phyloP scores from a whole-genome alignment of 2,888 invertebrate genomes.

The Epirrhoe alternata region DNA sequence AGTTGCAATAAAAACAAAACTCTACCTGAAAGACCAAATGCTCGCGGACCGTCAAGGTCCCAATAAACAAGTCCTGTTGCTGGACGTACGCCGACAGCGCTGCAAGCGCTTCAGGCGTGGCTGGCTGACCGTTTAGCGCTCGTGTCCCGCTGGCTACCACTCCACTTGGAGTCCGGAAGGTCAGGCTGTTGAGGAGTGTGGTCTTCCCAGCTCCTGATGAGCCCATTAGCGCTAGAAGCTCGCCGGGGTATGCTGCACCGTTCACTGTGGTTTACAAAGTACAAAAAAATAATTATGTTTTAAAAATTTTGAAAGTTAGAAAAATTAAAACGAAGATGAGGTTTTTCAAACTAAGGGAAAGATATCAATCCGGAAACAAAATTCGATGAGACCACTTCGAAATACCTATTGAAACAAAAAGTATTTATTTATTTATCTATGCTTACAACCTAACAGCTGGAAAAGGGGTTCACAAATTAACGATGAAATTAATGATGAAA shows the following conservation, averaged over 20 bases:
- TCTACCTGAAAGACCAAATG: slow-evolving; percentile 94
- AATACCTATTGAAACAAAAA: too few species aligned
- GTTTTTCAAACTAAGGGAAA: too few species aligned
- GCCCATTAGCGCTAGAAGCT: slow-evolving; percentile 94
- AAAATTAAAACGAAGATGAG: too few species aligned
- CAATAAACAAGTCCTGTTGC: slow-evolving; percentile 97
- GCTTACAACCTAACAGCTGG: too few species aligned
- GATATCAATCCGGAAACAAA: too few species aligned
- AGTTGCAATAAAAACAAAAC: not conserved
- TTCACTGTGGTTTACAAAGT: slow-evolving; percentile 84
- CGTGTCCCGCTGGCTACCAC: slow-evolving; percentile 86
- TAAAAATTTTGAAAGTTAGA: too few species aligned
- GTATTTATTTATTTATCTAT: too few species aligned
- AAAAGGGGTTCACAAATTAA: too few species aligned
- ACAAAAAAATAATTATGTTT: not conserved
- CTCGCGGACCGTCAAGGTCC: slow-evolving; percentile 94
- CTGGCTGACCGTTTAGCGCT: slow-evolving; percentile 90
- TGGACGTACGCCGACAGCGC: slow-evolving; percentile 96
- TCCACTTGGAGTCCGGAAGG: slow-evolving; percentile 90
- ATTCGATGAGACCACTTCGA: too few species aligned
- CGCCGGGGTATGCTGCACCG: slow-evolving; percentile 94
- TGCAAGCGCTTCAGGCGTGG: slow-evolving; percentile 89
- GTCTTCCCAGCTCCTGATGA: slow-evolving; percentile 98
- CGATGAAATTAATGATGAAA: too few species aligned
- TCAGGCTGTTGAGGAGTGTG: slow-evolving; percentile 95